Percentiles rank a stretch among this genome's conserved stretches.
phyloP scores from a whole-genome alignment of 2,888 invertebrate species.

The Troides helena region DNA sequence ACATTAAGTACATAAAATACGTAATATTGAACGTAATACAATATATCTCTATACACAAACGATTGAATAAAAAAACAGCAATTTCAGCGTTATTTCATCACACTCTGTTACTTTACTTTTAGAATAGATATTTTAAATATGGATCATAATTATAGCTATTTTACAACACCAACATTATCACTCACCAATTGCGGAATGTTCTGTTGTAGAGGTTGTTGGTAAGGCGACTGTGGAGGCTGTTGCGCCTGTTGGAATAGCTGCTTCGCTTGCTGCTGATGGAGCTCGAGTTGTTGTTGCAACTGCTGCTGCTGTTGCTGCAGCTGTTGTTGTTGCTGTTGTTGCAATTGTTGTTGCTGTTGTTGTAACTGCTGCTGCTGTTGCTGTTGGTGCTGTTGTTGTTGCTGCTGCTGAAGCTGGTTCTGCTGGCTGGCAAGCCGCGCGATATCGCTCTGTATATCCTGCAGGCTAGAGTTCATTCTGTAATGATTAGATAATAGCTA shows the following conservation, averaged over 20 bases:
- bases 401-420: slow-evolving; percentile 67
- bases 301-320: slow-evolving; percentile 58
- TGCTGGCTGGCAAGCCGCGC: slow-evolving; percentile 90
- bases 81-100: too few relatives aligned
- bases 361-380: slow-evolving; percentile 65
- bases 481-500: slow-evolving; percentile 45
- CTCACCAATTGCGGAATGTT: slow-evolving; percentile 80
- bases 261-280: slow-evolving; percentile 78
- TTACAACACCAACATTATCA: neutral
- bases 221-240: slow-evolving; percentile 71
- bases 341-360: slow-evolving; percentile 60
- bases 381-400: slow-evolving; percentile 78
- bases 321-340: slow-evolving; percentile 77
- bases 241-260: slow-evolving; percentile 53
- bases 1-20: too few relatives aligned
- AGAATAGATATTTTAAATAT: neutral
- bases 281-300: slow-evolving; percentile 56
- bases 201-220: slow-evolving; percentile 65
- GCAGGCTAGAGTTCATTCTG: slow-evolving; percentile 95
- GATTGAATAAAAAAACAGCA: too few relatives aligned
- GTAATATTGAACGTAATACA: too few relatives aligned
- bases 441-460: slow-evolving; percentile 96
- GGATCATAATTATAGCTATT: neutral
- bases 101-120: neutral
- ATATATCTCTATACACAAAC: too few relatives aligned